Conservation (phyloP, 2,797 vertebrate species). For the Onychomys leucogaster region DNA sequence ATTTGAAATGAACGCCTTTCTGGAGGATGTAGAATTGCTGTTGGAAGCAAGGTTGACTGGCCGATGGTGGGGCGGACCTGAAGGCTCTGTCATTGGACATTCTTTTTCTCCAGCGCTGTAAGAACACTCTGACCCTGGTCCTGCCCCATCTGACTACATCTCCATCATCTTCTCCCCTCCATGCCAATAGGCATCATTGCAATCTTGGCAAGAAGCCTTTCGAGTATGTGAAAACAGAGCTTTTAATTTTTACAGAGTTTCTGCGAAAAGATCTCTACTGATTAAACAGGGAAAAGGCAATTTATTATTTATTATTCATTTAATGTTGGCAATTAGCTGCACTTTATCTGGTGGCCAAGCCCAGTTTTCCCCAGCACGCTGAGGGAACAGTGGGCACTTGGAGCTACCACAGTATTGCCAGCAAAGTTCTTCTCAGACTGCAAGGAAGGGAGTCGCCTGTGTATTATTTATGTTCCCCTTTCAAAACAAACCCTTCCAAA, state of each 20-base stretch:
- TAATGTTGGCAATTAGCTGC: slow-evolving; percentile 17
- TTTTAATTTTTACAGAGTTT: background rate
- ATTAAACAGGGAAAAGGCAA: slow-evolving; percentile 5
- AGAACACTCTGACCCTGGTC: background rate
- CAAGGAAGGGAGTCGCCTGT: slow-evolving; percentile 16
- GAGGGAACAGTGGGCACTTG: background rate
- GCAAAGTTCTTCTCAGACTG: background rate
- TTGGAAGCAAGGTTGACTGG: background rate
- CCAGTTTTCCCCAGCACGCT: background rate
- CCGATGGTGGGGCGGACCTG: background rate
- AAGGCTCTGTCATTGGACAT: background rate
- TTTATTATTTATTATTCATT: slow-evolving; percentile 24
- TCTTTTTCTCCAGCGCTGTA: background rate
- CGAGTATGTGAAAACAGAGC: slow-evolving; percentile 32
- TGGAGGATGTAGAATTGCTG: background rate
- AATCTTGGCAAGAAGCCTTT: background rate
- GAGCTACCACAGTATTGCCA: background rate
- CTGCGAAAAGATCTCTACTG: background rate
- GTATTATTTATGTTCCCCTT: slow-evolving; percentile 69
- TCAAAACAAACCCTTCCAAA: slow-evolving; percentile 67
- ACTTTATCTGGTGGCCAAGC: slow-evolving; percentile 26
- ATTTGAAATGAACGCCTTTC: background rate
- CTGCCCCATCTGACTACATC: background rate
- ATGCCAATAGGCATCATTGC: background rate
- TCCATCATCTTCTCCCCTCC: background rate